Evolutionary conservation across 2,797 vertebrate genomes (phyloP), one percentile per base, ranked within the genome.

Genomic region (Podarcis lilfordi): DNA sequence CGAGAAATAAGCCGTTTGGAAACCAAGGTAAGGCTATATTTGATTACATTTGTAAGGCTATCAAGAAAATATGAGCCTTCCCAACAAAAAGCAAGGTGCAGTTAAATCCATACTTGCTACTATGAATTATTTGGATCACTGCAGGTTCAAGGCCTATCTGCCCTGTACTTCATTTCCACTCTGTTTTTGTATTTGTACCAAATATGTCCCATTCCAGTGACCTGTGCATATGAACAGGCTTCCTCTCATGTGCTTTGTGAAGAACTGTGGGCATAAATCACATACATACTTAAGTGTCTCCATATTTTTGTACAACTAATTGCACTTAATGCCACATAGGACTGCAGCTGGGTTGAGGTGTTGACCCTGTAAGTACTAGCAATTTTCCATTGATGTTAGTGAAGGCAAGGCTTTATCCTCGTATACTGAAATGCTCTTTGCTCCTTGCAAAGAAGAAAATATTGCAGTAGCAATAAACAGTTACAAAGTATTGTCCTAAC

Each of bases 401-500:
- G 21, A 83, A 83, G 27, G 55, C 1, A 23, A 84, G 59, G 37
- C 71, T 84, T 78, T 71, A 43, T 37, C 43, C 17, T 69, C 32
- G 40, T 43, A 17, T 64, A 55, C 50, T 55, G 50, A 55, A 55
- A 55, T 55, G 50, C 50, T 3, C 50, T 55, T 55, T 55, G 50
- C 50, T 55, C 50, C n/a, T 85, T 80, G 43, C 72, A 75, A 85
- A 7, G 61, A 75, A 29, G 40, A 40, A 50, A 85, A 80, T 68
- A 85, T 80, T 89, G 66, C 13, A 13, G 40, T 80, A 21, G 50
- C 59, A 85, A 80, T 23, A 74, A 85, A 50, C 40, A 59, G 64
- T 84, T 79, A 66, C 3, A 11, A 5, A 90, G 89, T 90, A 87
- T 89, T 76, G 59, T 69, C 23, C 4, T 76, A 83, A 59, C 40